Conservation (phyloP, 2,797 vertebrate species). For the Ctenopoma multispine region DNA sequence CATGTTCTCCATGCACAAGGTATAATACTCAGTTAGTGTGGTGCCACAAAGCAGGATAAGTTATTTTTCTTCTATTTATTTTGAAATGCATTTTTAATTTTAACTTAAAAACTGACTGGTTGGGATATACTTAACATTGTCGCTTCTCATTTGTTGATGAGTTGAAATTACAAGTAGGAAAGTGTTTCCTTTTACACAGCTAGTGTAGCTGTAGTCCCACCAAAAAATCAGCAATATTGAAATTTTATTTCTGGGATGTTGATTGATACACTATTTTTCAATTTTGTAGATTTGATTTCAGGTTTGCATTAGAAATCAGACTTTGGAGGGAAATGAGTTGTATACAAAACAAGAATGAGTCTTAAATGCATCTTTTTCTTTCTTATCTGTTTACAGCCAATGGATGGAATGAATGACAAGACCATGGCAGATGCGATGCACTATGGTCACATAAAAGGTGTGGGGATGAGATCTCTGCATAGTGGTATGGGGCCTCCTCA, state of each 20-base stretch:
- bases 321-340: neutral
- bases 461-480: slow-evolving; percentile 93
- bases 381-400: slow-evolving; percentile 79
- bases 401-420: slow-evolving; percentile 96
- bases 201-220: no score
- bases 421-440: slow-evolving; percentile 92
- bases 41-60: neutral
- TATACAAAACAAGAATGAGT: neutral
- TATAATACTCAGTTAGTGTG: slow-evolving; percentile 48
- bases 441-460: slow-evolving; percentile 93
- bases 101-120: neutral
- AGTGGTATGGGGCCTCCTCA: slow-evolving; percentile 98
- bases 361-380: neutral
- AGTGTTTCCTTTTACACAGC: no score
- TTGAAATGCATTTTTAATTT: neutral
- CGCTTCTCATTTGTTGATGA: neutral
- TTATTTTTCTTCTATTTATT: neutral
- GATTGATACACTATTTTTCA: neutral
- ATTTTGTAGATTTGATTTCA: neutral
- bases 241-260: neutral
- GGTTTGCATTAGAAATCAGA: neutral
- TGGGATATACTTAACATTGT: neutral
- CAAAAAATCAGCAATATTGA: no score
- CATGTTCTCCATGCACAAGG: slow-evolving; percentile 96
- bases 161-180: neutral